Evolutionary conservation across 2,797 vertebrate species (phyloP), one percentile per base, ranked within the genome.

Genomic region (Gymnopithys bicolor): DNA sequence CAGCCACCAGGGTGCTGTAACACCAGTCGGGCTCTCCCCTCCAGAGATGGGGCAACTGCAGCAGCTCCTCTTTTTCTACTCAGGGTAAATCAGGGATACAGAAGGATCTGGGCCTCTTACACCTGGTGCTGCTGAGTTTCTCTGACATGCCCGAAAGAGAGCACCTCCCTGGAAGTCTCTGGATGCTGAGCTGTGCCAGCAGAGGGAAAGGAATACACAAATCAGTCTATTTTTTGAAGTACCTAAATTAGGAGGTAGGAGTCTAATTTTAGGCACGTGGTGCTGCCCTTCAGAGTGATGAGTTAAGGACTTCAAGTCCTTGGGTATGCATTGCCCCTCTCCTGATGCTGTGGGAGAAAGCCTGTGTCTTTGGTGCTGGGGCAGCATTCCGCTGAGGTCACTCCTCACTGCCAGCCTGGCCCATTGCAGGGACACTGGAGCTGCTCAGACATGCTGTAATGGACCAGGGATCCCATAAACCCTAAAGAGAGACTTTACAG

Each of bases 231-330:
- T 90, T 90, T 75, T 45, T 88, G 67, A 78, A 84, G 28, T 58
- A 39, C 62, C 80, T 92, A 73, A 92, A 87, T 75, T 90, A 90
- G 70, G 48, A 95, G 62, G 84, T 83, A 74, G 77, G 46, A 88
- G 27, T 73, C 67, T 93, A 88, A 96, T 93, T 90, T 87, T 78
- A 92, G 81, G 70, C 37, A 67, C 62, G 24, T 32, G 66, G 37
- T 6, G 1, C 17, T 93, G 92, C 33, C 60, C 80, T 93, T 95
- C 81, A 85, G 73, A 27, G n/a, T 0, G 28, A 56, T 39, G 58
- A 74, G 86, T 90, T 86, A 48, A 91, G 80, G 69, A 39, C 62
- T 27, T 35, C 15, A 6, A 78, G 81, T 41, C 59, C 48, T 93
- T 73, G 39, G 51, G 39, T 14, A 18, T 19, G 10, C 16, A 5